Evolutionary conservation across 2,888 invertebrate genomes (phyloP).

Genomic region (Onthophagus sagittarius): DNA sequence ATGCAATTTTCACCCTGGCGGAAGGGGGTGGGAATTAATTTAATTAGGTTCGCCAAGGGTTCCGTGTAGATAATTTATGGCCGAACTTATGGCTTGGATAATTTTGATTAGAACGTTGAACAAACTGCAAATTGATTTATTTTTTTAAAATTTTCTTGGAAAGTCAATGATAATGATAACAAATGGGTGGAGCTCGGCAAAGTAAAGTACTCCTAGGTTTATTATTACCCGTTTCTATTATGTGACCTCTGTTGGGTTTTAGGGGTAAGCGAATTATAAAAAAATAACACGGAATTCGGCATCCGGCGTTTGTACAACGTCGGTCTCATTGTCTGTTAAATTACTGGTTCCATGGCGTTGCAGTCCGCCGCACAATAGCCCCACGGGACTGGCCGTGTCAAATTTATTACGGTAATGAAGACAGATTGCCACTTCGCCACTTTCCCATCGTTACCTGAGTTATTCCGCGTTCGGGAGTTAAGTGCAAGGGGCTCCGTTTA

Average conservation of each 20-base stretch:
- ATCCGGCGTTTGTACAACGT: not conserved
- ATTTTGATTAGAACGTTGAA: not conserved
- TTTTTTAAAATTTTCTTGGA: not conserved
- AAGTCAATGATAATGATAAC: no score
- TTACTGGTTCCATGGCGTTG: not conserved
- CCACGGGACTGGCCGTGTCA: conserved; percentile 22
- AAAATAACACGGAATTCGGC: not conserved
- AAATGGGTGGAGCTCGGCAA: not conserved
- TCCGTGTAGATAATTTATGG: not conserved
- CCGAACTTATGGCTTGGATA: not conserved
- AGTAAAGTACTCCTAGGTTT: not conserved
- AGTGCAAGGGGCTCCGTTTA: not conserved
- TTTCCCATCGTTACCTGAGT: not conserved
- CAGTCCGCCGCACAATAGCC: not conserved
- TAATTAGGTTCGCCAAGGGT: not conserved
- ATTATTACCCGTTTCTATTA: not conserved
- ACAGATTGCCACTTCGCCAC: conserved; percentile 24
- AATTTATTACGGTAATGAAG: conserved; percentile 33
- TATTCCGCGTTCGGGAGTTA: not conserved
- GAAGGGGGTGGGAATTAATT: not conserved
- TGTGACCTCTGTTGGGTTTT: not conserved
- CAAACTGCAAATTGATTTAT: not conserved
- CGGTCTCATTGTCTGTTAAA: not conserved
- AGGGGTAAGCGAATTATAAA: not conserved
- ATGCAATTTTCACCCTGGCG: not conserved